Base-by-base conservation (phyloP, 1,140 invertebrate species). In the Pomacea maculata region DNA sequence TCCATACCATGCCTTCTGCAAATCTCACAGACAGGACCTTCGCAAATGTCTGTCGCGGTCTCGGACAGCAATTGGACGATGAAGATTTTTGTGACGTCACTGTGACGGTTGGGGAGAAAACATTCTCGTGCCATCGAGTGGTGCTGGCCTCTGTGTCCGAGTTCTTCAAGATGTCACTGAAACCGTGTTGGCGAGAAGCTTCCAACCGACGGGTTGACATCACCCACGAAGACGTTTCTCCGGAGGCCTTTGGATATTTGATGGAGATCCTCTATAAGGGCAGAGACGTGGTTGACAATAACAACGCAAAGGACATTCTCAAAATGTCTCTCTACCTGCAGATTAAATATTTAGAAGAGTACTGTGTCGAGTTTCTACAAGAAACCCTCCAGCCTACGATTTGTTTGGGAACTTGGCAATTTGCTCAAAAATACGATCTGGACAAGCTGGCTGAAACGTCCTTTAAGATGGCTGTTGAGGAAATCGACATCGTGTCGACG, bases 141-240 rank as follows among this genome's bases (percentile, higher is more conserved):
- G 64, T 65, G 64, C 64, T 65, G 64, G 64, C 64, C 17, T 65
- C 64, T 65, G 64, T 65, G 64, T 65, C 64, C n/a, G n/a, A n/a
- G n/a, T 65, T 4, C 64, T 65, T 65, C n/a, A 17, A 65, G 64
- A n/a, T n/a, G 3, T 65, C n/a, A 45, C 34, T 45, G 34, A 45
- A 45, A 6, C 34, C 34, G 64, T 65, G 17, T 65, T n/a, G 64
- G n/a, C 17, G n/a, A 19, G 7, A 65, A 65, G 17, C 64, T 19
- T 19, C 64, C 17, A 19, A 4, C 7, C 4, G n/a, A 19, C 64
- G 7, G 4, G 64, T 65, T 17, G 17, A 17, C 7, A 65, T 65
- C n/a, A n/a, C 17, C 64, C 17, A 65, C 64, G 64, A 65, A 17
- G 17, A 65, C 7, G 64, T 65, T 2, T 65, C 64, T 3, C 17